Base-by-base conservation (phyloP, 2,113 vertebrate genomes). In the Condylura cristata region DNA sequence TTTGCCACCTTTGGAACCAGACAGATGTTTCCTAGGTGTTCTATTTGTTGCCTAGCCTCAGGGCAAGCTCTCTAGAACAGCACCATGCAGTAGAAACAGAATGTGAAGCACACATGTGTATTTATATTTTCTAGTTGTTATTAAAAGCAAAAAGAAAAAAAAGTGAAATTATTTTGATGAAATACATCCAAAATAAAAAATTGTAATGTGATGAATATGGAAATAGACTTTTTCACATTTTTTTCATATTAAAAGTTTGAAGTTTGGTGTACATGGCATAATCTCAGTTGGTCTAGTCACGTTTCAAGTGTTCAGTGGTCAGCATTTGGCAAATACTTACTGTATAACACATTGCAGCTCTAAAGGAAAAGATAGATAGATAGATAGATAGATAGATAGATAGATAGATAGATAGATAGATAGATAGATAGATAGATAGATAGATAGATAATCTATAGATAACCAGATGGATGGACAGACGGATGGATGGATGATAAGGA, bases 11-110 rank as follows among this genome's bases (percentile, higher is more conserved):
- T 61, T 37, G 34, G 22, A 79, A 63, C 14, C 8, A 37, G 17
- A 37, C 16, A 44, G 26, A 56, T 82, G 32, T 79, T 78, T 86
- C 17, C 18, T 65, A 46, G 22, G 28, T 44, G 26, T 0, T 86
- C 89, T 34, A 53, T 84, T 96, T 22, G 12, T 95, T 88, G 48
- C 78, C 82, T 93, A 80, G 74, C 56, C 88, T 93, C 28, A 2
- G 68, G 53, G 79, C 58, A 94, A 95, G 37, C 90, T 97, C 86
- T 90, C 34, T 72, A 89, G 80, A 85, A 96, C 53, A 90, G 14
- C 32, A 37, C 1, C 28, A 0, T 60, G 20, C 16, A 13, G 5
- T 18, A 72, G 22, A 74, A 82, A 93, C 10, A 28, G 5, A 61
- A 85, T 24, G 3, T 76, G 44, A 70, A 24, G 30, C 39, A 63